These are phyloP conservation scores for Hycleus cichorii DNA, from an alignment of 1,140 invertebrate species.

Conservation along the genomic window DNA sequence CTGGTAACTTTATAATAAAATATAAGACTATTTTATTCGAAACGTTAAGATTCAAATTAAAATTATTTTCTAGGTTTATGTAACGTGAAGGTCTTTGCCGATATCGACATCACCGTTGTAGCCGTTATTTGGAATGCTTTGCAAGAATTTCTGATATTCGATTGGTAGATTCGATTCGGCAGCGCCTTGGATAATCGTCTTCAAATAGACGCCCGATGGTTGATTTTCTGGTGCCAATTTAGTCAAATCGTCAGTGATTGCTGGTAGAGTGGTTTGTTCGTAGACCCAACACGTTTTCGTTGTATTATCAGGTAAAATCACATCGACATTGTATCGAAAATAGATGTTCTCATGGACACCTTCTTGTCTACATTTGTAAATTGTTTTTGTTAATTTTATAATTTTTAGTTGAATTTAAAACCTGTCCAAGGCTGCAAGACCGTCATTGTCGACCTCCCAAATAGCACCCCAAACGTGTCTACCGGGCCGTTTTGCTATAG, in stretches of 20 bases:
- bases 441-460: slow-evolving; percentile 61
- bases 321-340: slow-evolving; percentile 52
- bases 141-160: slow-evolving; percentile 56
- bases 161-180: slow-evolving; percentile 59
- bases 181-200: slow-evolving; percentile 57
- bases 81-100: slow-evolving; percentile 5
- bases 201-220: slow-evolving; percentile 65
- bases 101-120: slow-evolving; percentile 44
- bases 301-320: slow-evolving; percentile 47
- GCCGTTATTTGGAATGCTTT: slow-evolving; percentile 59
- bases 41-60: too few relatives aligned
- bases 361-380: slow-evolving; percentile 54
- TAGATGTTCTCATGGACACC: slow-evolving; percentile 63
- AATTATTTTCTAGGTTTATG: too few relatives aligned
- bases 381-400: neutral
- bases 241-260: slow-evolving; percentile 37
- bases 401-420: slow-evolving; percentile 30
- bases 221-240: slow-evolving; percentile 48
- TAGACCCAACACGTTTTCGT: slow-evolving; percentile 58
- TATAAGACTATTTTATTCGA: too few relatives aligned
- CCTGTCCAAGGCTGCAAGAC: slow-evolving; percentile 60
- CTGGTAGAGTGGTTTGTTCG: slow-evolving; percentile 49
- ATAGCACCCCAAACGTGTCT: slow-evolving; percentile 67
- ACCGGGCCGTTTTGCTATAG: slow-evolving; percentile 55
- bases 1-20: too few relatives aligned